Evolutionary conservation across 2,888 invertebrate species (phyloP).

Genomic region (Erebia epiphron): DNA sequence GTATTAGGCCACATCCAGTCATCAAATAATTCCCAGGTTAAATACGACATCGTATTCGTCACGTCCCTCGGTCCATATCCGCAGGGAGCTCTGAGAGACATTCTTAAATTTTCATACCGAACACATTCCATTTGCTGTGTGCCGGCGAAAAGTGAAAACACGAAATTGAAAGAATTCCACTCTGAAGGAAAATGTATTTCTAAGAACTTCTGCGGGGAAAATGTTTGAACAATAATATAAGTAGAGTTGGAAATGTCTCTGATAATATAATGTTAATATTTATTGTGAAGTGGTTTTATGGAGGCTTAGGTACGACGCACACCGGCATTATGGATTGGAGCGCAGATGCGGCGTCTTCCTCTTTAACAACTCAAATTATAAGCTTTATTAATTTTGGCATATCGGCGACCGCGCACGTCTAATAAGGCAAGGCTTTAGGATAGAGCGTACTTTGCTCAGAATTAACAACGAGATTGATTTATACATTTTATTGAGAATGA

Average conservation of each 20-base stretch:
- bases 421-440: too few relatives aligned
- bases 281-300: not conserved
- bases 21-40: conserved; percentile 14
- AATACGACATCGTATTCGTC: conserved; percentile 54
- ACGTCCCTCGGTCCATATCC: conserved; percentile 65
- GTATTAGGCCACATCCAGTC: conserved; percentile 42
- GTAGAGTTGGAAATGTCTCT: not conserved
- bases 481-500: too few relatives aligned
- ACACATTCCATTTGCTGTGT: conserved; percentile 49
- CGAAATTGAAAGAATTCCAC: conserved; percentile 39
- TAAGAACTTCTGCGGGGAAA: conserved; percentile 25
- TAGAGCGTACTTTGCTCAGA: too few relatives aligned
- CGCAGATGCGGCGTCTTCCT: too few relatives aligned
- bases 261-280: conserved; percentile 1
- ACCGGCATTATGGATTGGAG: too few relatives aligned
- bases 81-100: conserved; percentile 62
- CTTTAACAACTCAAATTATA: not conserved
- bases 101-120: conserved; percentile 75
- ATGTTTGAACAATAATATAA: conserved; percentile 26
- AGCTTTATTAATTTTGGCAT: not conserved
- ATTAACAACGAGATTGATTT: too few relatives aligned
- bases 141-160: conserved; percentile 67
- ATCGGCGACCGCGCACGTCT: not conserved
- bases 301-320: not conserved
- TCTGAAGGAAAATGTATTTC: conserved; percentile 34